Evolutionary conservation across 2,113 vertebrate genomes (phyloP), one percentile per base, ranked within the genome.

Genomic region (Todiramphus chloris): DNA sequence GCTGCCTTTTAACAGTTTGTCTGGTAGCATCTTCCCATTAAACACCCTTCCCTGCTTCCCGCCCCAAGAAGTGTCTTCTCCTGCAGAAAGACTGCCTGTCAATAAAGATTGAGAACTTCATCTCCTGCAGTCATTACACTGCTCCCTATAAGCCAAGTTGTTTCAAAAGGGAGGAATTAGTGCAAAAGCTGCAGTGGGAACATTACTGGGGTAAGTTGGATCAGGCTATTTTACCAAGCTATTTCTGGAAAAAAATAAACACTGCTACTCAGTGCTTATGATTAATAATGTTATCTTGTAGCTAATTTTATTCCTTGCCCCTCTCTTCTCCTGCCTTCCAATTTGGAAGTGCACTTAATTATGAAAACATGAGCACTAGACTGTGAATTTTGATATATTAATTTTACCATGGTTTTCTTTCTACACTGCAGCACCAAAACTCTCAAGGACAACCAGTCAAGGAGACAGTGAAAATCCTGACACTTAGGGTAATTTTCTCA

Each of bases 171-270:
- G 69, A 76, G 68, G 72, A 84, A 92, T 94, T 83, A 88, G 64
- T 31, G 59, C 80, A 88, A 90, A 95, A 60, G 77, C 75, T 94
- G 91, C 79, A 91, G 62, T 37, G 41, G 67, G 67, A 92, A 64
- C 73, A 9, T n/a, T 19, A 51, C 31, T 50, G 55, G 80, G 68
- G 5, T 78, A 94, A 63, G 73, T 70, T 87, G 87, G 87, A 87
- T 59, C 87, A 66, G 58, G 51, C n/a, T 75, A 14, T 88, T 94
- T 78, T 79, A 87, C 56, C 48, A 83, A 90, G 83, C 86, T 97
- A 95, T 87, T 97, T 92, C 82, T 60, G 83, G 81, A 95, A 96
- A 97, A 96, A 95, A 94, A 93, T 68, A 93, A 96, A 93, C 83
- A 92, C 44, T 43, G 83, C 83, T 95, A 51, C 84, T 76, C 94